Percentiles rank a stretch among this genome's conserved stretches.
phyloP scores from a whole-genome alignment of 2,113 vertebrate species.

The Vidua chalybeata region DNA sequence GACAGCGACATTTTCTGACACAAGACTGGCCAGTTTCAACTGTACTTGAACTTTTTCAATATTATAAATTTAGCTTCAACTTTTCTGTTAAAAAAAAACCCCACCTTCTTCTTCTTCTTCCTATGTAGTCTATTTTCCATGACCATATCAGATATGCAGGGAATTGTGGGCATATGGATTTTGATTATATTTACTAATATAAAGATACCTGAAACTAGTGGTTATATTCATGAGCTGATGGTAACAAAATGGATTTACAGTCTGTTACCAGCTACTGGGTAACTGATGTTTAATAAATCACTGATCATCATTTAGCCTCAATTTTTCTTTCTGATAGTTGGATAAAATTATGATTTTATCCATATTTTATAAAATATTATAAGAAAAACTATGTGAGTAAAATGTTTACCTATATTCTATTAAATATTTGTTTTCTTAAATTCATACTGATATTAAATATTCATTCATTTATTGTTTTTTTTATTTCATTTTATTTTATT shows the following conservation, averaged over 20 bases:
- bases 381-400: neutral
- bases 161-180: neutral
- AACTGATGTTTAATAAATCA: neutral
- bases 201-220: neutral
- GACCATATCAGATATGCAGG: neutral
- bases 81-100: neutral
- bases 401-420: neutral
- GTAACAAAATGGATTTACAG: neutral
- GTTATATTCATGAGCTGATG: neutral
- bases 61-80: neutral
- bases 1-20: neutral
- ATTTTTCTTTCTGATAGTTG: neutral
- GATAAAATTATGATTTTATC: neutral
- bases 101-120: neutral
- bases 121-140: neutral
- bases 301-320: neutral
- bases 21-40: neutral
- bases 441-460: neutral
- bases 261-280: neutral
- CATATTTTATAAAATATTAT: neutral
- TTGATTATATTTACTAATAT: neutral
- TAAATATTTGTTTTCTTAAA: neutral
- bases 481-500: neutral
- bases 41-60: neutral
- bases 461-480: neutral